Evolutionary conservation across 2,113 vertebrate genomes (phyloP).

Genomic region (Typhlomys cinereus): DNA sequence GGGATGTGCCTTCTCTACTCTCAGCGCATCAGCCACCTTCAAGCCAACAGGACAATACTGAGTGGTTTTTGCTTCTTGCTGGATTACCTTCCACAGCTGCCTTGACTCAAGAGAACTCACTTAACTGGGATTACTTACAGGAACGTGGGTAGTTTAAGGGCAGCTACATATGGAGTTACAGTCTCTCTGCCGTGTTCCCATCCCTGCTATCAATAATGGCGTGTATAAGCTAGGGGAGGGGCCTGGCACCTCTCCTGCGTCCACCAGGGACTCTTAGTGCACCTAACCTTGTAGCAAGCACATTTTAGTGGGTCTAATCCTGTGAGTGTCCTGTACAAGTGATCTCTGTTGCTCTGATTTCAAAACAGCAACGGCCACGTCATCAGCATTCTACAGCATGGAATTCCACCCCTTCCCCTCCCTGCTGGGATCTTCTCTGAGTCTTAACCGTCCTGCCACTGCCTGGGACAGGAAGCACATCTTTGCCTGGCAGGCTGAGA

Average conservation of each 20-base stretch:
- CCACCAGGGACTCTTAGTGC: too few relatives aligned
- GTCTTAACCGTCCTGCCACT: too few relatives aligned
- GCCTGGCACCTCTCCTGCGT: too few relatives aligned
- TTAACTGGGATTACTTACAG: neutral
- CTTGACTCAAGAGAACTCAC: neutral
- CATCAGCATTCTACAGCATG: neutral
- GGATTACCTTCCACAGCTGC: neutral
- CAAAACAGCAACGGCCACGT: too few relatives aligned
- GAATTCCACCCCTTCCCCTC: neutral
- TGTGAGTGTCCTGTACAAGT: neutral
- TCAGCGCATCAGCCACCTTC: neutral
- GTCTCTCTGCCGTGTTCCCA: too few relatives aligned
- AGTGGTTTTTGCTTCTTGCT: neutral
- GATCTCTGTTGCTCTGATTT: neutral
- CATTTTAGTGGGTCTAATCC: neutral
- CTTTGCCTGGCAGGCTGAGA: too few relatives aligned
- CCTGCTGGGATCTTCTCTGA: too few relatives aligned
- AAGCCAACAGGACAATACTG: neutral
- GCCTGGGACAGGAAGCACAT: too few relatives aligned
- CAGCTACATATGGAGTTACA: too few relatives aligned
- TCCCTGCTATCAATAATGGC: too few relatives aligned
- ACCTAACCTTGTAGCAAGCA: neutral
- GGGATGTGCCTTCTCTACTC: neutral
- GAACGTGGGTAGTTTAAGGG: too few relatives aligned
- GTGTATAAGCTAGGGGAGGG: too few relatives aligned